Conservation (phyloP, 2,113 vertebrate genomes). For the Prietella phreatophila region DNA sequence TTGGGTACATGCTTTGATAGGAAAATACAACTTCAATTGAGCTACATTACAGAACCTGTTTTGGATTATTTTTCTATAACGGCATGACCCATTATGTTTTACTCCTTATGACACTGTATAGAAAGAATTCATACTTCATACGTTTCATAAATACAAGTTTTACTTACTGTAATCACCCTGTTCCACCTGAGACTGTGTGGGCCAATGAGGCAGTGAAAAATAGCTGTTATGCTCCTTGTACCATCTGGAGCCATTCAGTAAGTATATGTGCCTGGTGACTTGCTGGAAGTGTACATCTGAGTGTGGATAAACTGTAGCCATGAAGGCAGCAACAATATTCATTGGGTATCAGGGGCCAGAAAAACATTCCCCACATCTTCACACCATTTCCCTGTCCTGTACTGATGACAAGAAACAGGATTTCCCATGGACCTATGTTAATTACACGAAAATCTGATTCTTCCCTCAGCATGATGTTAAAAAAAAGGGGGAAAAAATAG, state of each 20-base stretch:
- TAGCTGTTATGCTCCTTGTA: constrained; percentile 14
- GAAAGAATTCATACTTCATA: neutral
- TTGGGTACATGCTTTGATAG: neutral
- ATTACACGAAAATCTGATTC: neutral
- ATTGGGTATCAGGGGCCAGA: neutral
- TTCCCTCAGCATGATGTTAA: neutral
- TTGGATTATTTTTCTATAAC: neutral
- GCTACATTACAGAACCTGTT: neutral
- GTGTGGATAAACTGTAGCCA: constrained; percentile 2
- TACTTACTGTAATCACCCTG: neutral
- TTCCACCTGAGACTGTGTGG: neutral
- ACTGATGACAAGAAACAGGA: neutral
- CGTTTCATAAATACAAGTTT: neutral
- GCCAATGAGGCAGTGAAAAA: neutral
- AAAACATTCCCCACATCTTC: neutral
- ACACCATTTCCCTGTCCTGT: neutral
- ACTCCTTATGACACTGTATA: neutral
- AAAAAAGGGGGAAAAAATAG: neutral
- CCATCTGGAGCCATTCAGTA: neutral
- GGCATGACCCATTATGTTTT: neutral
- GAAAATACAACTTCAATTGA: neutral
- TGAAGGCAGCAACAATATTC: neutral
- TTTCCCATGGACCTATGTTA: neutral
- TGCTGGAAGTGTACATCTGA: neutral
- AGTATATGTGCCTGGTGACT: neutral